Evolutionary conservation across 2,113 vertebrate species (phyloP), one percentile per base, ranked within the genome.

Genomic region (Cottus gobio): DNA sequence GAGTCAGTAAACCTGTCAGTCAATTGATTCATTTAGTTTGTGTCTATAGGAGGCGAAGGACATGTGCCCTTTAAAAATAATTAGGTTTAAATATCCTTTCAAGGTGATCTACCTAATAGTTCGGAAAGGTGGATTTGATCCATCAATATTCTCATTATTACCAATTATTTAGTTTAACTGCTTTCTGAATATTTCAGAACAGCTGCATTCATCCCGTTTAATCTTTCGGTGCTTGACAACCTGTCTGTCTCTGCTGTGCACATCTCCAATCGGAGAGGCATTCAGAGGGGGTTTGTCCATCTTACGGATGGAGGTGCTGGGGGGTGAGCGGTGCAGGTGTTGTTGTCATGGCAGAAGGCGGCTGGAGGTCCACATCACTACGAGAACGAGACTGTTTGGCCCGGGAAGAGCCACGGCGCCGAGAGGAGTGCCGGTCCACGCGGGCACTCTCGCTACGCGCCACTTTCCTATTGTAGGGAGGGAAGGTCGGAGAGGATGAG

Each of bases 331-430:
- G 89, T 88, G 78, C 34, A 83, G 92, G 71, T 90, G 91, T 48
- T 89, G 90, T 46, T 73, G 82, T 80, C 24, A 65, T 80, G 81
- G 87, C 62, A 34, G 91, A 86, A n/a, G 95, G 95, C 75, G 75
- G 96, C 93, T 94, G 96, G 84, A 97, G 95, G 93, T 97, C 97
- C 94, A 98, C 97, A 52, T 98, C 96, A n/a, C 97, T 98, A 92
- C 96, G 95, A 90, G 97, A 98, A 73, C 97, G 95, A 6, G 94
- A 96, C 94, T 97, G 95, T 93, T 96, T 97, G 92, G 91, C 95
- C 87, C 96, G 95, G 89, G 95, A 90, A 31, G 96, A 96, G 88
- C 90, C 91, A 75, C 95, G 95, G 52, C 96, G 96, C 54, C 95
- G 95, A 64, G 95, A 95, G 61, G 96, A 94, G 85, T 96, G 96